Base-by-base conservation (phyloP, 2,797 vertebrate species). In the Pelobates cultripes region DNA sequence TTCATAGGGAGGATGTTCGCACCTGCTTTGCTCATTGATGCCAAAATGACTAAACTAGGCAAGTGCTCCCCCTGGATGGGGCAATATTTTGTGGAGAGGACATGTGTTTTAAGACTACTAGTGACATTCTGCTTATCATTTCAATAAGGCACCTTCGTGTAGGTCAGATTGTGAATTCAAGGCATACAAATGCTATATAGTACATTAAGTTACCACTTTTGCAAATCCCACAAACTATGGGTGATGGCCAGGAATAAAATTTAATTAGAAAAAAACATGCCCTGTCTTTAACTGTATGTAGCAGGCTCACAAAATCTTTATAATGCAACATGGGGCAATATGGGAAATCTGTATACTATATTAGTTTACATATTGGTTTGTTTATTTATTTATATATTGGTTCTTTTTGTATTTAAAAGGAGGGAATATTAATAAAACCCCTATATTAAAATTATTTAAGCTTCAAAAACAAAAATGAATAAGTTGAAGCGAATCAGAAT, bases 101-200 rank as follows among this genome's bases (percentile, higher is more conserved):
- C 10, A 73, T 28, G 44, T 47, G 66, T 28, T 43, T 78, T 83
- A 79, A 83, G 82, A 83, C 82, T 83, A n/a, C 28, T 28, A 28
- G 28, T 28, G 28, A 28, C 28, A 28, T 74, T 68, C 73, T 64
- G 44, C 68, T 67, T 40, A 66, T 75, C 44, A 41, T 76, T 42
- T 79, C 17, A 44, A 53, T 84, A 84, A 84, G 82, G 82, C 82
- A 84, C 82, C 66, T 71, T 66, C 70, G 76, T 79, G 73, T 71
- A 79, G 47, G 42, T 84, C 77, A 57, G 77, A 79, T 75, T 79
- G 73, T 69, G 73, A 70, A 12, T 57, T 43, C 69, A 83, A 73
- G 70, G 75, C 63, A 14, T 55, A 67, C 13, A 45, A 67, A 60
- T 51, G 44, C 75, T 73, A 60, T 47, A 63, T 28, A 40, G 64